These are phyloP conservation scores for Chromis chromis DNA, from an alignment of 2,797 vertebrate genomes.

Conservation along the genomic window DNA sequence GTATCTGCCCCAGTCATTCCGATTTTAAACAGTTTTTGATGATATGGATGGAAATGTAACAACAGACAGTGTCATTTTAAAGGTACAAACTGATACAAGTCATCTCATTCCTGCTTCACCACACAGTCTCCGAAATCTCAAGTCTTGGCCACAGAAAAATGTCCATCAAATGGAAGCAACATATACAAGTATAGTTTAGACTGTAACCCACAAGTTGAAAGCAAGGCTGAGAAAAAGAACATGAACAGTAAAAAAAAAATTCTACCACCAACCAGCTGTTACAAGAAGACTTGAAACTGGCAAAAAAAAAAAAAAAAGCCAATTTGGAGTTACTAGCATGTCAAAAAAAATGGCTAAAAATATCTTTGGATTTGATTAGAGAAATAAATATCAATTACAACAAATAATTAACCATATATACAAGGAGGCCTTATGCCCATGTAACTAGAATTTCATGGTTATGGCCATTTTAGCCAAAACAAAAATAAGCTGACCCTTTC, in stretches of 20 bases:
- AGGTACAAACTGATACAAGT: background rate
- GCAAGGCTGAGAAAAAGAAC: background rate
- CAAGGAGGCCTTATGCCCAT: background rate
- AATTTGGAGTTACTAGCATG: slow-evolving; percentile 3
- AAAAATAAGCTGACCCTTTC: background rate
- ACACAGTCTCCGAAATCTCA: slow-evolving; percentile 2
- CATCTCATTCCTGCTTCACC: background rate
- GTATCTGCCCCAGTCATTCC: background rate
- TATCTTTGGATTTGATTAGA: slow-evolving; percentile 56
- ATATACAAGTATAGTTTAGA: background rate
- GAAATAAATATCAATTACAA: slow-evolving; percentile 59
- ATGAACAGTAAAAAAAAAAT: background rate
- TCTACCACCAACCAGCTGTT: slow-evolving; percentile 4
- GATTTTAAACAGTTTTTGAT: background rate
- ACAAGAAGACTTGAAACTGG: background rate
- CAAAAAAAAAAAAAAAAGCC: slow-evolving; percentile 3
- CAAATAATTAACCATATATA: slow-evolving; percentile 46
- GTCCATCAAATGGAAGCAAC: slow-evolving; percentile 16
- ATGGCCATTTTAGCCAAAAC: slow-evolving; percentile 12
- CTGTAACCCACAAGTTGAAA: background rate
- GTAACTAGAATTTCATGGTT: background rate
- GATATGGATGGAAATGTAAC: slow-evolving; percentile 35
- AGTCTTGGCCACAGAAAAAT: slow-evolving; percentile 2
- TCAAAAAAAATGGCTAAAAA: slow-evolving; percentile 17
- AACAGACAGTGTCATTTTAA: background rate